A percentile compares a stretch with the other conserved stretches of the same genome.
Evolutionary conservation across 2,888 invertebrate genomes (phyloP).

Genomic region (Folsomia candida): DNA sequence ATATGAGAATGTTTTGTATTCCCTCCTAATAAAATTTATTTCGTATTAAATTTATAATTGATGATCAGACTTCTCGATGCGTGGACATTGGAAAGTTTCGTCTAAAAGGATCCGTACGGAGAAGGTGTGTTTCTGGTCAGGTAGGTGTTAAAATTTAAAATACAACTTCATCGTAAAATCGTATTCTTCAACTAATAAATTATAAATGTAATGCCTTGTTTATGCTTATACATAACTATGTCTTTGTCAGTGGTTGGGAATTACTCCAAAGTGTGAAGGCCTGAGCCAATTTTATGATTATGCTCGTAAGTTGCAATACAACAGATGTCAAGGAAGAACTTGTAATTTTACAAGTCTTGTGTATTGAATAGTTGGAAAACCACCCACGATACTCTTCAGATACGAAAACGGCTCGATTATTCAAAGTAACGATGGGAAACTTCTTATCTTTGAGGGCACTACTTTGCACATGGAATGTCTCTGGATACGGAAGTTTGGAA

Average conservation of each 20-base stretch:
- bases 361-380: constrained; percentile 25
- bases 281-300: constrained; percentile 83
- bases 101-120: constrained; percentile 70
- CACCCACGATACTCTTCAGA: constrained; percentile 44
- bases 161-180: too few relatives aligned
- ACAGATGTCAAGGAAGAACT: too few relatives aligned
- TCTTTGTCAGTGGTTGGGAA: constrained; percentile 56
- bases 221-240: too few relatives aligned
- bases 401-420: constrained; percentile 71
- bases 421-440: constrained; percentile 79
- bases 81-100: constrained; percentile 82
- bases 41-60: too few relatives aligned
- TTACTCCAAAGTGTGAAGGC: constrained; percentile 73
- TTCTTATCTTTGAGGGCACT: constrained; percentile 70
- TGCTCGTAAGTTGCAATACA: constrained; percentile 75
- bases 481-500: constrained; percentile 83
- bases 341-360: too few relatives aligned
- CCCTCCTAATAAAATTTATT: too few relatives aligned
- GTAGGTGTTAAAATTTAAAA: constrained; percentile 58
- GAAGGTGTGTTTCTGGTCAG: constrained; percentile 72
- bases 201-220: too few relatives aligned
- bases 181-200: too few relatives aligned
- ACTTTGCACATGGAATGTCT: constrained; percentile 10
- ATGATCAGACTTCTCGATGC: constrained; percentile 68
- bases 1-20: not conserved